Evolutionary conservation across 2,797 vertebrate species (phyloP), one percentile per base, ranked within the genome.

Genomic region (Uromys caudimaculatus): DNA sequence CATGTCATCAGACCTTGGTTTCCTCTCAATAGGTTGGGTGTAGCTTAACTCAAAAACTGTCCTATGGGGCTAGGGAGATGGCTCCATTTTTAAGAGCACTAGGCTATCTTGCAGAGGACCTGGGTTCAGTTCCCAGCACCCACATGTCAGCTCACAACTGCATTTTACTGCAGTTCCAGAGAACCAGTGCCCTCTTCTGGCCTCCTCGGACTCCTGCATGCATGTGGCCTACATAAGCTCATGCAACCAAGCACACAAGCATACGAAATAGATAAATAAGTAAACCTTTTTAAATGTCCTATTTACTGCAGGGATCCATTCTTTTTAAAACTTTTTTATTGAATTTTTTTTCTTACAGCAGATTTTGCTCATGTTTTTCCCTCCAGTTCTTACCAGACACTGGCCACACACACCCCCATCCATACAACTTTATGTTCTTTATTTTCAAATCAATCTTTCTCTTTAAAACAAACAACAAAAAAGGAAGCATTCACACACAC

Each of bases 281-380:
- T 21, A 50, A 85, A 50, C 32, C 32, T 8, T 67, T 41, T 67
- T n/a, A 71, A 11, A 81, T 29, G 27, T 32, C 73, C 88, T 13
- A 71, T 79, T 35, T 41, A 62, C 13, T 93, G 17, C 35, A 93
- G 44, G 16, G 75, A 93, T 81, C 29, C 67, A 89, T 64, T 56
- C 41, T 60, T 56, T 38, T 58, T 60, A 10, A 29, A 83, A 83
- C 2, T 0, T 4, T 67, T 44, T 85, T 24, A 86, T 52, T 86
- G 17, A 67, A 50, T 56, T 13, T 88, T 56, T 77, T 64, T 24
- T 50, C 47, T 47, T 35, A 69, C 44, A 52, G 2, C 19, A 5
- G 24, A 32, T n/a, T n/a, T 60, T 85, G 60, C 44, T 67, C 58
- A 32, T 67, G 6, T 69, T 7, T 67, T 64, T 35, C 56, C 62